Base-by-base conservation (phyloP, 2,113 vertebrate genomes). In the Psittacus erithacus region DNA sequence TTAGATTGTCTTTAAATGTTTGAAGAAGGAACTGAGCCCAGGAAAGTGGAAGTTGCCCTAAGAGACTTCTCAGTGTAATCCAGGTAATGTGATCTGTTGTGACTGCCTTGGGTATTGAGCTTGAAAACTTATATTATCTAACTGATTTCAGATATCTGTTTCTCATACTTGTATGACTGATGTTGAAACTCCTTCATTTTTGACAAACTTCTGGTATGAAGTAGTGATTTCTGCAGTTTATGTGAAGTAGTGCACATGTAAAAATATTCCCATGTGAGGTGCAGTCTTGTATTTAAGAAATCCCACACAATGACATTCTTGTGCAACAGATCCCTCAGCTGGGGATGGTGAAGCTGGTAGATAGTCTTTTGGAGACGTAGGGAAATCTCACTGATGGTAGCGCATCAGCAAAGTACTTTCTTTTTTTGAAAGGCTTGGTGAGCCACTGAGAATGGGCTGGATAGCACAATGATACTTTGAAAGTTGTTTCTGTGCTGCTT, bases 1-100 rank as follows among this genome's bases (percentile, higher is more conserved):
- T 50, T 35, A 95, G 95, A 5, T 19, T 53, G 81, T 47, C 41
- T 91, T 96, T 96, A 79, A 82, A 97, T 95, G 96, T 69, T 92
- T 49, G 92, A 7, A 63, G 95, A 95, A 88, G 71, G 78, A 96
- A 47, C 82, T n/a, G 82, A 92, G 83, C n/a, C 49, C 28, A 10
- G 74, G 18, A 71, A 77, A 81, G 77, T 95, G 82, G 62, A 95
- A 82, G 75, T 75, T 96, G 73, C 39, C 68, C 84, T n/a, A 68
- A 80, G 77, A 90, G 86, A 63, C 79, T 59, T 38, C 27, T 39
- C 67, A 11, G 77, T 44, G 65, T 71, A 47, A 75, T 89, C 65
- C 86, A 86, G 87, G 82, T 94, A 83, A 53, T 0, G 15, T 19
- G 68, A 18, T 20, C 49, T 77, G 24, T 6, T 25, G 43, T 27